Conservation (phyloP, 1,140 invertebrate genomes). For the Artemia franciscana region DNA sequence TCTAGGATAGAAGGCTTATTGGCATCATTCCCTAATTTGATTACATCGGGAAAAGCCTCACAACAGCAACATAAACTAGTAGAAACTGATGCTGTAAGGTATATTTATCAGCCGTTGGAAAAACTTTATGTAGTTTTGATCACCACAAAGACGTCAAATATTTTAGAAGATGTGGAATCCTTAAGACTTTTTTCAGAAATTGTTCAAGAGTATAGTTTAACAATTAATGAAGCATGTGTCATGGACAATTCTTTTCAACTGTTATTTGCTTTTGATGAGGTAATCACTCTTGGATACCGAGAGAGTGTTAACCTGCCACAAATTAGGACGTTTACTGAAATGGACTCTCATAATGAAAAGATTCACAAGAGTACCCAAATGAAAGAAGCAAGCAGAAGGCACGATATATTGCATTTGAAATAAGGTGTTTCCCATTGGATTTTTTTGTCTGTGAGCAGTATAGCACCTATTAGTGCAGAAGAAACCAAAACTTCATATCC, state of each 20-base stretch:
- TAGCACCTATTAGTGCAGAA: too few relatives aligned
- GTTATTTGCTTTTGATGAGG: constrained; percentile 99
- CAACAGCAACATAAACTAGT: constrained; percentile 84
- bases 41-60: constrained; percentile 52
- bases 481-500: too few relatives aligned
- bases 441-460: too few relatives aligned
- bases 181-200: constrained; percentile 86
- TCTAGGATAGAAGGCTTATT: constrained; percentile 93
- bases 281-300: constrained; percentile 89
- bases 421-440: too few relatives aligned
- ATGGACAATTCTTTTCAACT: constrained; percentile 88
- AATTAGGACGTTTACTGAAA: constrained; percentile 95
- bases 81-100: constrained; percentile 92
- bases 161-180: constrained; percentile 94
- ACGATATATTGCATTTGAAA: too few relatives aligned
- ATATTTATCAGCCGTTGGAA: constrained; percentile 97
- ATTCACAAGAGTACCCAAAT: too few relatives aligned
- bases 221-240: constrained; percentile 79
- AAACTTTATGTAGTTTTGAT: constrained; percentile 93
- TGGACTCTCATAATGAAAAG: constrained; percentile 99
- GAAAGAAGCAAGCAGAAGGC: too few relatives aligned
- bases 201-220: constrained; percentile 78
- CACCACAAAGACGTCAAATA: constrained; percentile 96
- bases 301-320: constrained; percentile 97
- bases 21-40: constrained; percentile 93